Conservation (phyloP, 2,113 vertebrate species). For the Excalfactoria chinensis region DNA sequence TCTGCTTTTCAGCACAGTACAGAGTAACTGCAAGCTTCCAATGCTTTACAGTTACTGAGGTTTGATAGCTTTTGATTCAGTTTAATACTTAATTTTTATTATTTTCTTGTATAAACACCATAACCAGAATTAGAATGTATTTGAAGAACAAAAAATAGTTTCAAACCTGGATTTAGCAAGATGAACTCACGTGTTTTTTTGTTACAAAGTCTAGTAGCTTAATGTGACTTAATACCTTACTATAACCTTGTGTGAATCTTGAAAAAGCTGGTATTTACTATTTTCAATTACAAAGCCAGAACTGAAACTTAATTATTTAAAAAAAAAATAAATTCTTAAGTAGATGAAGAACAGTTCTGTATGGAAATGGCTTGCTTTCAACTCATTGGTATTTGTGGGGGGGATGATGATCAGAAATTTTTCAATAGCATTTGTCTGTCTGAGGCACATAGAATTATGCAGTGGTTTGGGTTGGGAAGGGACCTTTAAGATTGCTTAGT, state of each 20-base stretch:
- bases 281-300: not conserved
- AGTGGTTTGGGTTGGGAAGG: too few relatives aligned
- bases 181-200: not conserved
- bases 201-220: not conserved
- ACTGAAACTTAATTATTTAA: not conserved
- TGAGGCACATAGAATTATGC: not conserved
- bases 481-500: too few relatives aligned
- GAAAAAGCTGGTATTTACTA: not conserved
- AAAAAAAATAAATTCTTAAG: not conserved
- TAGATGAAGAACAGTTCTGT: not conserved
- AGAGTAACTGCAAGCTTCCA: not conserved
- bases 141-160: not conserved
- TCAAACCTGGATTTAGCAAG: not conserved
- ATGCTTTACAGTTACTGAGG: not conserved
- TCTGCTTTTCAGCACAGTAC: not conserved
- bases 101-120: not conserved
- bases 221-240: not conserved
- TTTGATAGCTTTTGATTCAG: not conserved
- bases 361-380: not conserved
- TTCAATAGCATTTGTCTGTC: not conserved
- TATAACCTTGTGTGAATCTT: not conserved
- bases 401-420: not conserved
- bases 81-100: not conserved
- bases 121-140: not conserved
- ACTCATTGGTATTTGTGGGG: not conserved